Evolutionary conservation across 2,113 vertebrate genomes (phyloP).

Genomic region (Protobothrops mucrosquamatus): DNA sequence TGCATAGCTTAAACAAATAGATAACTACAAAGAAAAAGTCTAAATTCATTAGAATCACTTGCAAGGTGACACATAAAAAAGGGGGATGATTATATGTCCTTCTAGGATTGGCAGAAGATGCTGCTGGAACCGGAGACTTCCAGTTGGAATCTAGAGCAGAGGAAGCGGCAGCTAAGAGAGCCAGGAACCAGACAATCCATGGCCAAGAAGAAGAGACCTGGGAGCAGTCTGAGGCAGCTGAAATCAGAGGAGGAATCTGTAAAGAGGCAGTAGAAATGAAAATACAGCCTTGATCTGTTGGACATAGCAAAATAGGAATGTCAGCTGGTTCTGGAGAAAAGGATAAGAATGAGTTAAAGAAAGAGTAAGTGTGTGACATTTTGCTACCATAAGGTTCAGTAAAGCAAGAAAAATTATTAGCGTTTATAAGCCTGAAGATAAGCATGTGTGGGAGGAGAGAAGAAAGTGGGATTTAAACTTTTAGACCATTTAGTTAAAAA

Average conservation of each 20-base stretch:
- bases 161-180: not conserved
- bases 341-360: not conserved
- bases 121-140: not conserved
- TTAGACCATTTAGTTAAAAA: not conserved
- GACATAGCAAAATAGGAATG: not conserved
- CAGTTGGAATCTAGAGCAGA: not conserved
- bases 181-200: not conserved
- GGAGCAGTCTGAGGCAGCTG: not conserved
- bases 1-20: not conserved
- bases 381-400: not conserved
- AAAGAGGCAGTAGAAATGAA: not conserved
- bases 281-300: not conserved
- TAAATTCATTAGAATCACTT: not conserved
- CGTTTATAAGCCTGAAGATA: not conserved
- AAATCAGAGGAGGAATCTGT: not conserved
- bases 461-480: not conserved
- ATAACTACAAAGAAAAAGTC: not conserved
- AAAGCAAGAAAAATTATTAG: not conserved
- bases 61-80: not conserved
- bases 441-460: not conserved
- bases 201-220: not conserved
- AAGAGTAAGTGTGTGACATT: not conserved
- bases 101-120: not conserved
- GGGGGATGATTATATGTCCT: not conserved
- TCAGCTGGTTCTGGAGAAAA: not conserved